phyloP scores from a whole-genome alignment of 2,888 invertebrate genomes.

The Dolichomitus sp. region DNA sequence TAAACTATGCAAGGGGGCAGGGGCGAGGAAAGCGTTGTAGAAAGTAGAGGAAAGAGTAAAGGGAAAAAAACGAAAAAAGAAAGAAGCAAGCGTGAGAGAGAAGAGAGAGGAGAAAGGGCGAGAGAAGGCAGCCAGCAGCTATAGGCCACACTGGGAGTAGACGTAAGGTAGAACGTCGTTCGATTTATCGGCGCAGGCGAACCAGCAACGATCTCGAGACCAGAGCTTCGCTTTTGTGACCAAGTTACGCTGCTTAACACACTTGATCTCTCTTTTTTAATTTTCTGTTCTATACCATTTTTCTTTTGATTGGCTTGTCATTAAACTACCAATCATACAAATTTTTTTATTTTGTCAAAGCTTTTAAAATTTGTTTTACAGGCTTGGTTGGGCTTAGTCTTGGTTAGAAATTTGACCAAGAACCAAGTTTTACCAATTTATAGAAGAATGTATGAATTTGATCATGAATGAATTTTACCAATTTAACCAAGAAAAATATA shows the following conservation, averaged over 20 bases:
- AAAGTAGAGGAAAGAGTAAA: slow-evolving; percentile 33
- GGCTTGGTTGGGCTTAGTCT: no score
- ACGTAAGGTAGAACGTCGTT: slow-evolving; percentile 53
- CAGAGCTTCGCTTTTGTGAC: slow-evolving; percentile 45
- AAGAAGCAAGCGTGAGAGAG: not conserved
- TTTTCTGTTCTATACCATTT: slow-evolving; percentile 22
- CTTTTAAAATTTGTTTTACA: no score
- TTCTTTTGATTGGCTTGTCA: slow-evolving; percentile 2
- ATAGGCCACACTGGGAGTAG: slow-evolving; percentile 36
- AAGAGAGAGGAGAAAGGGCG: slow-evolving; percentile 30
- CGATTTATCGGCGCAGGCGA: slow-evolving; percentile 68
- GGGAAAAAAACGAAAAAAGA: not conserved
- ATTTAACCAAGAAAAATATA: no score
- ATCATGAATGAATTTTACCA: no score
- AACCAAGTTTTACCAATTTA: no score
- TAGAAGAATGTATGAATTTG: no score
- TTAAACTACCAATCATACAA: no score
- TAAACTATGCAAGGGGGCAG: slow-evolving; percentile 44
- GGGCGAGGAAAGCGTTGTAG: slow-evolving; percentile 10
- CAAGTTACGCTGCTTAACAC: slow-evolving; percentile 56
- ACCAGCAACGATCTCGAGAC: slow-evolving; percentile 51
- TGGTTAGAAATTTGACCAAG: no score
- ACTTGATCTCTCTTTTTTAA: slow-evolving; percentile 35
- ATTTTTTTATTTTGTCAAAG: no score
- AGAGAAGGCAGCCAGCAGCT: slow-evolving; percentile 15